Evolutionary conservation across 2,888 invertebrate genomes (phyloP), one percentile per base, ranked within the genome.

Genomic region (Dynastes tityus): DNA sequence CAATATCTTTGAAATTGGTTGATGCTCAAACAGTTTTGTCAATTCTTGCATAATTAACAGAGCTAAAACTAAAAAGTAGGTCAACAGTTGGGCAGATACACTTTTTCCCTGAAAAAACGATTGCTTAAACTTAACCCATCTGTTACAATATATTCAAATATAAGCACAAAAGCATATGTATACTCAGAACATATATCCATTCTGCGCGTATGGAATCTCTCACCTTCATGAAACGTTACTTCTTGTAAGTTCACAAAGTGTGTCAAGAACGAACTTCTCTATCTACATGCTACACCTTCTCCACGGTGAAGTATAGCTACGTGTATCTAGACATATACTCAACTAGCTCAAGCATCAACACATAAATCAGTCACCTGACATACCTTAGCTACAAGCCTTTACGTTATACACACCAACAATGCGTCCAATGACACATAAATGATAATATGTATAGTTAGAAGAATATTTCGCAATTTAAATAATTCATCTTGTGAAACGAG

Each of bases 301-400:
- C 45, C 49, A 49, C 16, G 45, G 11, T 9, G 11, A 27, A 63
- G n/a, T 6, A n/a, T 67, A 16, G 67, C 37, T 63, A 63, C 22
- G 55, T 55, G 55, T 55, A 55, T 22, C 16, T 55, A 22, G n/a
- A 55, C 22, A 55, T 16, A 55, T 22, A 55, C 55, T 45, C 22
- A 16, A 58, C 55, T 58, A 22, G 22, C 16, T 22, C 55, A 58
- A 63, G 63, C 13, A 63, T 63, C 32, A 63, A 63, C 63, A 49
- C 37, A 71, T 73, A 73, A 73, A 73, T 73, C 73, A 73, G 40
- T 40, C 73, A 73, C 37, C 73, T 73, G 37, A 73, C 73, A 73
- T 73, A 16, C 73, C 27, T 61, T 22, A 40, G 29, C 40, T 37
- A n/a, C 71, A 55, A 71, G 58, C 71, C 53, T 55, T 6, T 45